Evolutionary conservation across 2,113 vertebrate species (phyloP).

Genomic region (Mandrillus leucophaeus): DNA sequence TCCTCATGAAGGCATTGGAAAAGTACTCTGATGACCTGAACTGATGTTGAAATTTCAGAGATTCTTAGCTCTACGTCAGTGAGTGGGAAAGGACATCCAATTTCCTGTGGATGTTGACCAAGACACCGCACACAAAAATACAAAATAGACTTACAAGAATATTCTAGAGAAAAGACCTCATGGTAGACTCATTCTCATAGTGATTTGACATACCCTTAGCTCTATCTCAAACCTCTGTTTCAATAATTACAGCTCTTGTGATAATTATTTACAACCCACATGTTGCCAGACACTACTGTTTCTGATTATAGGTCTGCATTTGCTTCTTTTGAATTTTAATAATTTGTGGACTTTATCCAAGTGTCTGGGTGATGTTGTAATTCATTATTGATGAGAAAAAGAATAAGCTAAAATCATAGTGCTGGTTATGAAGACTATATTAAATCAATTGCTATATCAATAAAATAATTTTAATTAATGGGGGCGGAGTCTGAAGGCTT

Average conservation of each 20-base stretch:
- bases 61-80: not conserved
- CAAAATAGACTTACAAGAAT: not conserved
- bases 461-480: not conserved
- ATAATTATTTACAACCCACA: constrained; percentile 27
- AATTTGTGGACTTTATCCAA: constrained; percentile 44
- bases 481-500: not conserved
- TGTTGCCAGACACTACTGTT: not conserved
- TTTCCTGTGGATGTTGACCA: not conserved
- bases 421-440: not conserved
- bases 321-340: constrained; percentile 50
- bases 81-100: not conserved
- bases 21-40: not conserved
- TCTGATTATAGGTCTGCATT: constrained; percentile 12
- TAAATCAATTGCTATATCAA: not conserved
- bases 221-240: constrained; percentile 1
- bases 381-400: not conserved
- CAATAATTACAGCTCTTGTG: constrained; percentile 40
- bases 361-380: not conserved
- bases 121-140: not conserved
- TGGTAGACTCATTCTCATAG: not conserved
- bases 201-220: not conserved
- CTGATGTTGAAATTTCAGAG: not conserved
- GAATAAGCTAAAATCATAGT: not conserved
- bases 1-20: not conserved
- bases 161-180: not conserved